These are phyloP conservation scores for Drosophila ogumai DNA, from an alignment of 1,140 invertebrate species.

Conservation along the genomic window DNA sequence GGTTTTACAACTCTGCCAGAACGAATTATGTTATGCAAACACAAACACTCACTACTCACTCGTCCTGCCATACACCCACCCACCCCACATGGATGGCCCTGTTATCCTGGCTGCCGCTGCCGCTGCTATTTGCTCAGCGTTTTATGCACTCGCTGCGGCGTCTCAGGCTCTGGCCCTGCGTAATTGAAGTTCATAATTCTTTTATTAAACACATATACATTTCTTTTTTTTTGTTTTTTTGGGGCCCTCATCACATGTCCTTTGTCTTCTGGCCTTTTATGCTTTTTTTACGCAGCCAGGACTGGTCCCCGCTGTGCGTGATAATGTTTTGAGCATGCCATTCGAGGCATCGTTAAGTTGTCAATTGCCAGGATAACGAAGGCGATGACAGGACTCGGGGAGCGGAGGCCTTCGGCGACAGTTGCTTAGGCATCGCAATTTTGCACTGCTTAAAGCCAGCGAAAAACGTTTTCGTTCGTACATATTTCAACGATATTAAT, in stretches of 20 bases:
- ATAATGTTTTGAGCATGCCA: conserved; percentile 60
- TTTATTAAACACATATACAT: conserved; percentile 58
- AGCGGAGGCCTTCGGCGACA: not conserved
- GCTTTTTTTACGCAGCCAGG: conserved; percentile 6
- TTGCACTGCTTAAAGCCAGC: conserved; percentile 1
- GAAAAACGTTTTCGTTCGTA: not conserved
- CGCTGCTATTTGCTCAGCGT: conserved; percentile 59
- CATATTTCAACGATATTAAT: not conserved
- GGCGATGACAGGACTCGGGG: conserved; percentile 3
- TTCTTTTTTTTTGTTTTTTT: not conserved
- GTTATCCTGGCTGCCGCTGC: conserved; percentile 38
- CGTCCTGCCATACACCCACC: not conserved
- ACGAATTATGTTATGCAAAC: conserved; percentile 64
- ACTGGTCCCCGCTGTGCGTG: conserved; percentile 44
- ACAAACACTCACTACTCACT: conserved; percentile 18
- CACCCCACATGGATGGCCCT: conserved; percentile 1
- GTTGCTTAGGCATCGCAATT: not conserved
- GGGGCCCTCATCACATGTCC: conserved; percentile 27
- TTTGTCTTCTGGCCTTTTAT: conserved; percentile 58
- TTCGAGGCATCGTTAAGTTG: conserved; percentile 56
- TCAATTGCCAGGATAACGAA: conserved; percentile 53
- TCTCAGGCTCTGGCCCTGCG: conserved; percentile 11
- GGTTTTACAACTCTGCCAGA: conserved; percentile 58
- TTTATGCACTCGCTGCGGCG: conserved; percentile 52
- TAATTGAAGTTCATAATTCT: conserved; percentile 66